Percentiles rank a stretch among this genome's conserved stretches.
Conservation (phyloP, 2,797 vertebrate genomes). For the Echiichthys vipera region DNA sequence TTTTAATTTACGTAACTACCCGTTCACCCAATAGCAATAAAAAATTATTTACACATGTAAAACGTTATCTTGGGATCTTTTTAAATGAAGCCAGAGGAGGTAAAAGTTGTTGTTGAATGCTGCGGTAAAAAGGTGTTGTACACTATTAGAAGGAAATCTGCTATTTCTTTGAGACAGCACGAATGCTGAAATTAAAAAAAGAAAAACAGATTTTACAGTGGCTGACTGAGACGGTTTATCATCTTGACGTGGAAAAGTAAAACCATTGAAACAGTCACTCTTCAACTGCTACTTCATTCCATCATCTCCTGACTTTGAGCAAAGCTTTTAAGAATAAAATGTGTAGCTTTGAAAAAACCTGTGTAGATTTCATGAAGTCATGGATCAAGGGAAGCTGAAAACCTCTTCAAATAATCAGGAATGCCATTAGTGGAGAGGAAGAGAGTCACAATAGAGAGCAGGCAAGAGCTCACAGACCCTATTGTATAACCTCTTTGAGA, state of each 20-base stretch:
- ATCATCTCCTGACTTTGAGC: conserved; percentile 23
- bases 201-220: conserved; percentile 10
- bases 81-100: background rate
- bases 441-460: conserved; percentile 11
- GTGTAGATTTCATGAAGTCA: conserved; percentile 25
- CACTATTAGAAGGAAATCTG: conserved; percentile 3
- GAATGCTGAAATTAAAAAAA: background rate
- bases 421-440: conserved; percentile 24
- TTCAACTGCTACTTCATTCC: conserved; percentile 24
- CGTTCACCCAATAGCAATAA: too few relatives aligned
- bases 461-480: background rate
- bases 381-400: conserved; percentile 30
- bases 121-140: conserved; percentile 8
- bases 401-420: conserved; percentile 37
- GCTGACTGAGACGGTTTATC: conserved; percentile 23
- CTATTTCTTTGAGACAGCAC: background rate
- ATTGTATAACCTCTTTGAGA: conserved; percentile 29
- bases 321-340: conserved; percentile 31
- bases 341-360: conserved; percentile 14
- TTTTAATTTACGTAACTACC: background rate
- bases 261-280: conserved; percentile 18
- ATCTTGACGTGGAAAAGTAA: conserved; percentile 25
- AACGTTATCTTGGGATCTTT: too few relatives aligned
- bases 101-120: background rate
- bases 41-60: background rate